Evolutionary conservation across 2,888 invertebrate genomes (phyloP).

Genomic region (Drosophila fulvimacula): DNA sequence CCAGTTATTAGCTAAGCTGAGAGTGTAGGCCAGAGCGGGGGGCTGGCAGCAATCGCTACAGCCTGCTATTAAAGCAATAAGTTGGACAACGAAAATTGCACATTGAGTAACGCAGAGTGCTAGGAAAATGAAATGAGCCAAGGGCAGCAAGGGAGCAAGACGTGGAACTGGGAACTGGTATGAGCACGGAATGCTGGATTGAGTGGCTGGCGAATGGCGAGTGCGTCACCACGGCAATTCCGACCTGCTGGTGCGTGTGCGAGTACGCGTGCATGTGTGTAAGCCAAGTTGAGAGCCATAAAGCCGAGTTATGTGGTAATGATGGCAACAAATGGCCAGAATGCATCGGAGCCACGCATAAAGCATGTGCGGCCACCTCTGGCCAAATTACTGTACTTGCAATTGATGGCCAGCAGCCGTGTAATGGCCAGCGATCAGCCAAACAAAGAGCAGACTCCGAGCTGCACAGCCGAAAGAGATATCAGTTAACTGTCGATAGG

Average conservation of each 20-base stretch:
- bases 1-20: slow-evolving; percentile 56
- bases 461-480: slow-evolving; percentile 11
- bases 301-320: slow-evolving; percentile 77
- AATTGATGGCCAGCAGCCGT: slow-evolving; percentile 61
- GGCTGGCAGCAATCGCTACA: slow-evolving; percentile 10
- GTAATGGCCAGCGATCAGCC: slow-evolving; percentile 42
- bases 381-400: slow-evolving; percentile 73
- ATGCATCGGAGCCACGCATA: slow-evolving; percentile 46
- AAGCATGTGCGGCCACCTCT: slow-evolving; percentile 51
- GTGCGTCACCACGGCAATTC: slow-evolving; percentile 46
- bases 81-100: slow-evolving; percentile 67
- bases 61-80: slow-evolving; percentile 68
- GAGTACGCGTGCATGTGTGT: slow-evolving; percentile 8
- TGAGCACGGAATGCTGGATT: slow-evolving; percentile 48
- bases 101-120: slow-evolving; percentile 35
- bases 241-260: neutral
- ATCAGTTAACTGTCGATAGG: slow-evolving; percentile 33
- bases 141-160: neutral
- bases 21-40: neutral
- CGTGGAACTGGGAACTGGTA: slow-evolving; percentile 6
- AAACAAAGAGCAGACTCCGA: slow-evolving; percentile 18
- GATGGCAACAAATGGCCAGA: slow-evolving; percentile 63
- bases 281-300: slow-evolving; percentile 46
- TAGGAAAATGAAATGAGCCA: slow-evolving; percentile 43
- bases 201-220: slow-evolving; percentile 21